These are phyloP conservation scores for Carcina quercana DNA, from an alignment of 2,888 invertebrate species.

Conservation along the genomic window DNA sequence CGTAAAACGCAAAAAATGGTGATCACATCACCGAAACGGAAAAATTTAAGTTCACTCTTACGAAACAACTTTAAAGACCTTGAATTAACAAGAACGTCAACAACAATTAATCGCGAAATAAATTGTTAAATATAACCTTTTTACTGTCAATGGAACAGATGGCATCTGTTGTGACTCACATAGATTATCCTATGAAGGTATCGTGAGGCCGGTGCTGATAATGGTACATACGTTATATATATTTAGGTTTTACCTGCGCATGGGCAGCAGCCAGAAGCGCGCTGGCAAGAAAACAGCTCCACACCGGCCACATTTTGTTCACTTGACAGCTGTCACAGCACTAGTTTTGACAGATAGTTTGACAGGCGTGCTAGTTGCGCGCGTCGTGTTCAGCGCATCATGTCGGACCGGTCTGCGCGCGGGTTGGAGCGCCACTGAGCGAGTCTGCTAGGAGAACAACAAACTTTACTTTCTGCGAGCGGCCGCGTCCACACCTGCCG, in stretches of 20 bases:
- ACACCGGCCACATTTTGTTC: constrained; percentile 49
- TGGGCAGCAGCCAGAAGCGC: constrained; percentile 38
- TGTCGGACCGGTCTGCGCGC: constrained; percentile 54
- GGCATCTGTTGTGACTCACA: no score
- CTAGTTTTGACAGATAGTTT: constrained; percentile 28
- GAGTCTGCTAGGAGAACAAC: constrained; percentile 39
- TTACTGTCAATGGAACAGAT: no score
- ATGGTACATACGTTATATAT: no score
- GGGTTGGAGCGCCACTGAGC: constrained; percentile 56
- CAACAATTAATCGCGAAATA: no score
- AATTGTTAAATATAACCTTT: no score
- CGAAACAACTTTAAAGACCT: no score
- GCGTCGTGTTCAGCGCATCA: constrained; percentile 37
- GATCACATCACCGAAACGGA: no score
- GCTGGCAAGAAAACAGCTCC: constrained; percentile 39
- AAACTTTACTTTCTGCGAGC: constrained; percentile 64
- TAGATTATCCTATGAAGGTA: no score
- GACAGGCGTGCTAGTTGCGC: constrained; percentile 10
- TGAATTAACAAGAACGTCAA: no score
- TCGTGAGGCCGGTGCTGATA: no score
- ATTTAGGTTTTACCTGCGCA: constrained; percentile 61
- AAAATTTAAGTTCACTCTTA: no score
- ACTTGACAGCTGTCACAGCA: constrained; percentile 23
- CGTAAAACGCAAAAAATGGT: no score
- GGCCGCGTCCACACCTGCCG: constrained; percentile 45